Evolutionary conservation across 2,888 invertebrate genomes (phyloP).

Genomic region (Barypeithes pellucidus): DNA sequence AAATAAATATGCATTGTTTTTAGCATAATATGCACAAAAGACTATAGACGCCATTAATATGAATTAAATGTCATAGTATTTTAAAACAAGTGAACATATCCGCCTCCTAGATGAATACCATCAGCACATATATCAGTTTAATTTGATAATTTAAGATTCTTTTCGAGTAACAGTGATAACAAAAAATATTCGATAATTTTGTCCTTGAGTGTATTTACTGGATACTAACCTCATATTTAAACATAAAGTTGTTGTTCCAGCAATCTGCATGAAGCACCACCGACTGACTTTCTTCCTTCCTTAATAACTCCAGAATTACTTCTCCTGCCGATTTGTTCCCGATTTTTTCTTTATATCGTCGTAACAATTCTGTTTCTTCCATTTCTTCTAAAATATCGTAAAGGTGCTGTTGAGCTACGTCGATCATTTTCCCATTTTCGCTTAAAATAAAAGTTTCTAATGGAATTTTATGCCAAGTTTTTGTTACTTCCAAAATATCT

Average conservation of each 20-base stretch:
- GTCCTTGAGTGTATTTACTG: too few species aligned
- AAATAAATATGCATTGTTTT: too few species aligned
- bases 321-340: constrained; percentile 26
- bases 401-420: constrained; percentile 31
- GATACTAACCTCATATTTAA: constrained; percentile 46
- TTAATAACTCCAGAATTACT: constrained; percentile 33
- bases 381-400: constrained; percentile 35
- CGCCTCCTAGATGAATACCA: too few species aligned
- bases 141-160: too few species aligned
- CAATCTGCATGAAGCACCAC: constrained; percentile 51
- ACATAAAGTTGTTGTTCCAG: constrained; percentile 53
- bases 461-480: constrained; percentile 32
- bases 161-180: too few species aligned
- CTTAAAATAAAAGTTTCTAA: constrained; percentile 30
- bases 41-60: too few species aligned
- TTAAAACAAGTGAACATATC: too few species aligned
- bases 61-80: too few species aligned
- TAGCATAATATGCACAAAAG: too few species aligned
- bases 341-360: constrained; percentile 36
- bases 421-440: constrained; percentile 37
- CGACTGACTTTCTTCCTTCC: constrained; percentile 22
- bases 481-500: constrained; percentile 37
- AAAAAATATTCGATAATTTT: too few species aligned
- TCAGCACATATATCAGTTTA: too few species aligned
- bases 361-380: constrained; percentile 28